These are phyloP conservation scores for Stenotaenia linearis DNA, from an alignment of 2,888 invertebrate species.

Conservation along the genomic window DNA sequence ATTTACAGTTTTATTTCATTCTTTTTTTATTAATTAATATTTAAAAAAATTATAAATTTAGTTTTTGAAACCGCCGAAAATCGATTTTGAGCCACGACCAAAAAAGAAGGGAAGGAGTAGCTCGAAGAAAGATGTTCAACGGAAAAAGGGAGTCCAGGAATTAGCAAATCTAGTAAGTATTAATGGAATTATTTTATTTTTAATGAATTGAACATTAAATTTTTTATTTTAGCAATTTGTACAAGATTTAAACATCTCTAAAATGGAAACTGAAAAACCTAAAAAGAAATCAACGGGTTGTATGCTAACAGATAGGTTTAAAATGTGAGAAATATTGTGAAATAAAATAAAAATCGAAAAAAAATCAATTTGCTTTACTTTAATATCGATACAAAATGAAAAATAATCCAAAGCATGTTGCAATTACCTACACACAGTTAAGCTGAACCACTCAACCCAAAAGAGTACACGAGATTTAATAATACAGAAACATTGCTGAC, in stretches of 20 bases:
- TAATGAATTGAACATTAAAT: no score
- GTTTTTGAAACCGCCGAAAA: neutral
- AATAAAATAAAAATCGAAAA: neutral
- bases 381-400: neutral
- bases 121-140: neutral
- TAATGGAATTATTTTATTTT: no score
- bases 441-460: neutral
- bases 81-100: neutral
- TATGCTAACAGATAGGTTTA: neutral
- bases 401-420: neutral
- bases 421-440: neutral
- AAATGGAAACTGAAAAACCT: neutral
- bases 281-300: neutral
- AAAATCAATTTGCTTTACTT: neutral
- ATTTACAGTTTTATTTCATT: neutral
- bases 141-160: neutral
- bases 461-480: neutral
- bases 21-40: neutral
- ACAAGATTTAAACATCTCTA: neutral
- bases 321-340: neutral
- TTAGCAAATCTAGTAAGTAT: neutral
- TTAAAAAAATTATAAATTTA: neutral
- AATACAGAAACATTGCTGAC: neutral
- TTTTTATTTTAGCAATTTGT: constrained; percentile 10
- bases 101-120: constrained; percentile 1